Percentiles rank a stretch among this genome's conserved stretches.
phyloP scores from a whole-genome alignment of 2,113 vertebrate species.

The Sinocyclocheilus anshuiensis region DNA sequence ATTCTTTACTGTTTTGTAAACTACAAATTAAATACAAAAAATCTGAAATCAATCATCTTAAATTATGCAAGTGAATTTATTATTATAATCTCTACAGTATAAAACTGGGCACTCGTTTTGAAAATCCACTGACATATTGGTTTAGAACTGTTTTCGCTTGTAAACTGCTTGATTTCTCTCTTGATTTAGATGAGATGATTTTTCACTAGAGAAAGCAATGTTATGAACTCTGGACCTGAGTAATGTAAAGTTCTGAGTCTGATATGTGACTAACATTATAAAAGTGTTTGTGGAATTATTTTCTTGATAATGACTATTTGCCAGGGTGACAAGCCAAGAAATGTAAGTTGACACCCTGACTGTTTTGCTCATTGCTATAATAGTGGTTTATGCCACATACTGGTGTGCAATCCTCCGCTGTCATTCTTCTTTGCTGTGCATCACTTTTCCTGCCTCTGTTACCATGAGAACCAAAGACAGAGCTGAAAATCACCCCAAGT shows the following conservation, averaged over 20 bases:
- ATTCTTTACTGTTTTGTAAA: background rate
- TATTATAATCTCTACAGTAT: background rate
- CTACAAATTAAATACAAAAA: background rate
- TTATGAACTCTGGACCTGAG: background rate
- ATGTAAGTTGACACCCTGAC: conserved; percentile 12
- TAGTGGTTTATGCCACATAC: background rate
- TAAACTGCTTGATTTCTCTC: background rate
- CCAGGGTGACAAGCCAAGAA: background rate
- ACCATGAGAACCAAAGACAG: conserved; percentile 27
- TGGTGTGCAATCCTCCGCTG: background rate
- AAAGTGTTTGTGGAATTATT: background rate
- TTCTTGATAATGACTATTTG: background rate
- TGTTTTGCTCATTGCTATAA: conserved; percentile 18
- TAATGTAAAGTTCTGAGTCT: background rate
- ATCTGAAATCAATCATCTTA: background rate
- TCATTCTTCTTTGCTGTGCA: conserved; percentile 28
- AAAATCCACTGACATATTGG: background rate
- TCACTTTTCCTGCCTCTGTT: conserved; percentile 36
- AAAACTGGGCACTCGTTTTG: background rate
- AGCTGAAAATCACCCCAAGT: conserved; percentile 14
- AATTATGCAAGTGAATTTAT: background rate
- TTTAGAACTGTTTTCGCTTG: background rate
- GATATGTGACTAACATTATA: background rate
- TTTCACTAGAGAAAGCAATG: background rate
- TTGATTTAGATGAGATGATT: background rate